A percentile compares a stretch with the other conserved stretches of the same genome.
These are phyloP conservation scores for Plebejus argus DNA, from an alignment of 2,888 invertebrate genomes.

Conservation along the genomic window DNA sequence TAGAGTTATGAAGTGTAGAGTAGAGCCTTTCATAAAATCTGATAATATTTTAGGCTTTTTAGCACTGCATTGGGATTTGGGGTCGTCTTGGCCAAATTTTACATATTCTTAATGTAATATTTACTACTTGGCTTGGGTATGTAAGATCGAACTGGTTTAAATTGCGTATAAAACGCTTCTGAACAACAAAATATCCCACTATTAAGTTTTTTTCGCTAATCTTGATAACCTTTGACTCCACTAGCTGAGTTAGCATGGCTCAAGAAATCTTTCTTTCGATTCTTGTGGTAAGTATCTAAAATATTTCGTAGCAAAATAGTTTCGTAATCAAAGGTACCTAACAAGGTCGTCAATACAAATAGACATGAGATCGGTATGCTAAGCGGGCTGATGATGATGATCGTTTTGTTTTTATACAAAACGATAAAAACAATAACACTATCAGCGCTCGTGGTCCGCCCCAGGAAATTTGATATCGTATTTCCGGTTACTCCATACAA, in stretches of 20 bases:
- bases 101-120: not conserved
- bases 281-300: too few species aligned
- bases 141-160: not conserved
- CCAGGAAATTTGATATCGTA: not conserved
- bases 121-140: not conserved
- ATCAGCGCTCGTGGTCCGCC: conserved; percentile 8
- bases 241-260: not conserved
- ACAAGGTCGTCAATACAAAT: too few species aligned
- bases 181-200: too few species aligned
- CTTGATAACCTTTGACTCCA: not conserved
- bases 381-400: not conserved
- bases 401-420: conserved; percentile 3
- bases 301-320: too few species aligned
- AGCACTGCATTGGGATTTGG: too few species aligned
- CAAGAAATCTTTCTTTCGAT: too few species aligned
- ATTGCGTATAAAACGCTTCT: not conserved
- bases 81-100: too few species aligned
- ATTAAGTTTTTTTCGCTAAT: not conserved
- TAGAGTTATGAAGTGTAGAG: too few species aligned
- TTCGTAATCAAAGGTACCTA: too few species aligned
- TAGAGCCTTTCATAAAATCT: too few species aligned
- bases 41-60: too few species aligned
- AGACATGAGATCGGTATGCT: too few species aligned
- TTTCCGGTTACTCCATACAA: conserved; percentile 12
- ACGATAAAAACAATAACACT: not conserved